phyloP scores from a whole-genome alignment of 2,888 invertebrate genomes.

The Deroplatys truncata region DNA sequence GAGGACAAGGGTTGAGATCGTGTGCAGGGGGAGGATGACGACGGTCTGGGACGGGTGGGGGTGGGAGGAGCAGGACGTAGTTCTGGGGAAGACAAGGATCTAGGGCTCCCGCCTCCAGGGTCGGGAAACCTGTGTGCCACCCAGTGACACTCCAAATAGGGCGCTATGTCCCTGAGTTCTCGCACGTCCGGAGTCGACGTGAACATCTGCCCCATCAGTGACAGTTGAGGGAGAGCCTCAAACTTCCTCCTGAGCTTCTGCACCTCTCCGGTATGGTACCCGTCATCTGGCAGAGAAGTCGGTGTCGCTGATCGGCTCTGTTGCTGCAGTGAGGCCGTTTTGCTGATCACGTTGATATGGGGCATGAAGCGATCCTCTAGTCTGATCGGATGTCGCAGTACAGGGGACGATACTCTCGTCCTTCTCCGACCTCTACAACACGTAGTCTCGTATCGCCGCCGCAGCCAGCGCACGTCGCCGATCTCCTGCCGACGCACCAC shows the following conservation, averaged over 20 bases:
- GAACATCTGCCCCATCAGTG: conserved; percentile 71
- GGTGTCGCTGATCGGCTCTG: conserved; percentile 27
- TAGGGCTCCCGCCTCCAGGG: conserved; percentile 47
- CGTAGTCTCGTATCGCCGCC: conserved; percentile 57
- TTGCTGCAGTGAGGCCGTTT: conserved; percentile 65
- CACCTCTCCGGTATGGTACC: conserved; percentile 59
- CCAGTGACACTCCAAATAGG: conserved; percentile 75
- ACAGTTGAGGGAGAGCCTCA: conserved; percentile 54
- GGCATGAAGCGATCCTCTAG: conserved; percentile 76
- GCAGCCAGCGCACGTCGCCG: conserved; percentile 58
- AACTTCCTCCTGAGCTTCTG: conserved; percentile 68
- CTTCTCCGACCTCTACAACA: conserved; percentile 50
- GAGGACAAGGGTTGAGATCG: conserved; percentile 3
- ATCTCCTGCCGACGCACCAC: conserved; percentile 49
- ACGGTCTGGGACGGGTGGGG: conserved; percentile 39
- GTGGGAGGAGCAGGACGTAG: conserved; percentile 43
- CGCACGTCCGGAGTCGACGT: conserved; percentile 76
- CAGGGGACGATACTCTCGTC: conserved; percentile 55
- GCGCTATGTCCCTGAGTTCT: conserved; percentile 71
- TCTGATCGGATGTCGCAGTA: conserved; percentile 58
- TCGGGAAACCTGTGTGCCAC: conserved; percentile 74
- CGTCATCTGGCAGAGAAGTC: conserved; percentile 36
- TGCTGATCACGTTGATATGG: conserved; percentile 85
- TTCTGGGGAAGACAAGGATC: conserved; percentile 41
- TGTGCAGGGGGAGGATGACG: conserved; percentile 46